Base-by-base conservation (phyloP, 1,140 invertebrate genomes). In the Chionoecetes opilio region DNA sequence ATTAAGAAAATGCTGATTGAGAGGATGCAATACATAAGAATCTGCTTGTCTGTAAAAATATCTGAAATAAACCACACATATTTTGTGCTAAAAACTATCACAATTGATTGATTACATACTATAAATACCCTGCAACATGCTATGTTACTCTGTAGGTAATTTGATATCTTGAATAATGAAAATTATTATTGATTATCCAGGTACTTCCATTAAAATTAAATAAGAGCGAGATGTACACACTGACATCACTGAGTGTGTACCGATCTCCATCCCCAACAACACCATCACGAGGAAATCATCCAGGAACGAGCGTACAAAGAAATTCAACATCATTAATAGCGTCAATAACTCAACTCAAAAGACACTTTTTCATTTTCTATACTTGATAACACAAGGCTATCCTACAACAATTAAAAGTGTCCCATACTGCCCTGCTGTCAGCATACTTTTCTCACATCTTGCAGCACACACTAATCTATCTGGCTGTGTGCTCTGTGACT, bases 151-250 rank as follows among this genome's bases (percentile, higher is more conserved):
- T 75, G 21, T 75, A 75, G 0, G 11, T 75, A 75, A 75, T 75
- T 2, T n/a, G 63, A 75, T 75, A 75, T 75, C n/a, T 75, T 75
- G 63, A 75, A 75, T 75, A 75, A 75, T n/a, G 8, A 75, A n/a
- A 75, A 75, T 75, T 17, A 26, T 75, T 75, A 75, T n/a, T 75
- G 63, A 75, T n/a, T 75, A 75, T 75, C 63, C 63, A 75, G 63
- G 63, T 75, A 75, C 63, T 53, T 53, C 21, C 46, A 53, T 53
- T 53, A 53, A 53, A 53, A 14, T 14, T 53, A 53, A 9, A 53
- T 53, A 53, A 53, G 46, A 53, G 46, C 21, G 46, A 53, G 46
- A 53, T 53, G 21, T 17, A 53, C 46, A 53, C 46, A 53, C 46
- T 53, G 46, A 53, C 46, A 53, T 53, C 46, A 53, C 8, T 53